These are phyloP conservation scores for Eleginops maclovinus DNA, from an alignment of 2,113 vertebrate species.

Conservation along the genomic window DNA sequence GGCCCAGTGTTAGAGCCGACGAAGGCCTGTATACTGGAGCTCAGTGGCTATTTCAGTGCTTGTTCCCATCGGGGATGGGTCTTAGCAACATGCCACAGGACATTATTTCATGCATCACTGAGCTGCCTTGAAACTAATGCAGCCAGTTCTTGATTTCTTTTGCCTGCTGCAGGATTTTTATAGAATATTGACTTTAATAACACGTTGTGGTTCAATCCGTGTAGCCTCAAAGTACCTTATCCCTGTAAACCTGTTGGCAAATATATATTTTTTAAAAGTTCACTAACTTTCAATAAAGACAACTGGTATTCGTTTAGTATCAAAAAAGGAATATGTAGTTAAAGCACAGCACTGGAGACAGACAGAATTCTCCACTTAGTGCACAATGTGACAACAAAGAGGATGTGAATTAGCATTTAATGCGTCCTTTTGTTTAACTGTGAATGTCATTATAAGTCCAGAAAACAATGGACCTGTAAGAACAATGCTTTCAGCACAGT, in stretches of 20 bases:
- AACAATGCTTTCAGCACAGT: conserved; percentile 48
- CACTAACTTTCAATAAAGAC: background rate
- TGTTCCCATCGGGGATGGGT: conserved; percentile 79
- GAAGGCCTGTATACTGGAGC: conserved; percentile 40
- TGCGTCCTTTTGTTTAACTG: conserved; percentile 38
- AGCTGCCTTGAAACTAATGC: conserved; percentile 88
- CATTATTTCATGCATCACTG: conserved; percentile 91
- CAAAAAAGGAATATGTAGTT: background rate
- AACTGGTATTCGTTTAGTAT: background rate
- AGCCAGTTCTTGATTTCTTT: conserved; percentile 75
- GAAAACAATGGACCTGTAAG: conserved; percentile 57
- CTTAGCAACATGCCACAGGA: conserved; percentile 84
- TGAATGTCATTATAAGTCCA: conserved; percentile 45
- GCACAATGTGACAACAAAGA: conserved; percentile 37
- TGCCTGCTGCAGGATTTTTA: conserved; percentile 67
- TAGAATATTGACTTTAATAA: conserved; percentile 31
- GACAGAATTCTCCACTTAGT: conserved; percentile 13
- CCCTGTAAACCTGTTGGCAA: conserved; percentile 15
- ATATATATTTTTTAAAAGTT: conserved; percentile 11
- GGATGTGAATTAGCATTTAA: conserved; percentile 49
- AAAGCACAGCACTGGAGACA: conserved; percentile 6
- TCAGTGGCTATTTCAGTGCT: conserved; percentile 72
- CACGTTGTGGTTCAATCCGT: conserved; percentile 10
- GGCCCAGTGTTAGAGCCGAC: conserved; percentile 30
- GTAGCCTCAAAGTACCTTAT: background rate